These are phyloP conservation scores for Cantharis flavilabris DNA, from an alignment of 2,888 invertebrate genomes.

Conservation along the genomic window DNA sequence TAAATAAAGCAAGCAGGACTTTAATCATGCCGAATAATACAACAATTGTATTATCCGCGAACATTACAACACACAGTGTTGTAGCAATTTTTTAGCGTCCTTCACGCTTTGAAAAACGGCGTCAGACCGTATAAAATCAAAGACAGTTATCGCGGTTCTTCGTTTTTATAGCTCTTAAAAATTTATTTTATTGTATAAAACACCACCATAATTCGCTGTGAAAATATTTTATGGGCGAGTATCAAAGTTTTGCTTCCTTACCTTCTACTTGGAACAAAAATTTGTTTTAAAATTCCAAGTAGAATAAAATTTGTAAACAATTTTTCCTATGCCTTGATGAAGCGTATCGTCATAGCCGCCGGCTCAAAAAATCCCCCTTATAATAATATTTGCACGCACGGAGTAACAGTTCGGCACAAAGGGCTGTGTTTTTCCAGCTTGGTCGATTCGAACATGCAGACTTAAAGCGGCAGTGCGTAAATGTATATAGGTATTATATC, in stretches of 20 bases:
- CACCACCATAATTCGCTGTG: background rate
- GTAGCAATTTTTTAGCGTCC: constrained; percentile 10
- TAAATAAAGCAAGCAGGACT: constrained; percentile 7
- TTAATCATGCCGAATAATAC: constrained; percentile 12
- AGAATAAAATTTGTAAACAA: background rate
- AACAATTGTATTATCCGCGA: constrained; percentile 11
- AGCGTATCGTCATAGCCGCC: constrained; percentile 1
- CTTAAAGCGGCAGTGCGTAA: constrained; percentile 25
- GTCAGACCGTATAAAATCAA: constrained; percentile 8
- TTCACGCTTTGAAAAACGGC: constrained; percentile 12
- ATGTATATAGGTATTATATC: constrained; percentile 11
- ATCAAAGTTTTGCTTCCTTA: background rate
- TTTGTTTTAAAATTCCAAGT: background rate
- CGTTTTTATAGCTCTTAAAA: constrained; percentile 1
- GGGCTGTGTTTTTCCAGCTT: constrained; percentile 52
- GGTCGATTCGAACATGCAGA: constrained; percentile 19
- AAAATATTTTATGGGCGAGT: background rate
- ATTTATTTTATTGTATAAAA: background rate
- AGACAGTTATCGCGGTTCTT: constrained; percentile 5
- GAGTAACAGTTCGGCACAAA: constrained; percentile 52
- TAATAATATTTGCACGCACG: constrained; percentile 51
- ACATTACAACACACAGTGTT: constrained; percentile 3
- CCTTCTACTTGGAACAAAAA: background rate
- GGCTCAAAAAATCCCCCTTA: constrained; percentile 45
- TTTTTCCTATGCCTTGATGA: constrained; percentile 4